Conservation (phyloP, 2,888 invertebrate species). For the Eubasilissa splendida region DNA sequence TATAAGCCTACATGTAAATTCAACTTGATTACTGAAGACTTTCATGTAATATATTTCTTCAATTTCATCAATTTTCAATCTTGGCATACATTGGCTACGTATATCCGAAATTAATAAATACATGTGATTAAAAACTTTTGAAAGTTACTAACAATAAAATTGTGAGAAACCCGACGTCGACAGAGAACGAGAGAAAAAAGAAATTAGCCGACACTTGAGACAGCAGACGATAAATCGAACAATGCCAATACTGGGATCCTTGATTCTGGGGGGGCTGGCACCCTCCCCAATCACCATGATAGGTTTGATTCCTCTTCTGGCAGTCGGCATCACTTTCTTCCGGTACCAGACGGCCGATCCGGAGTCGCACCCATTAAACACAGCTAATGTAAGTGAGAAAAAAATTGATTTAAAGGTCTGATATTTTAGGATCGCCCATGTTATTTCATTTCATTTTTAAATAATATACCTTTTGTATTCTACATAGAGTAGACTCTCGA, state of each 20-base stretch:
- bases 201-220: neutral
- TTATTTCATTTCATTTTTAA: too few relatives aligned
- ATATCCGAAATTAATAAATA: neutral
- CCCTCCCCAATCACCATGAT: conserved; percentile 78
- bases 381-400: conserved; percentile 76
- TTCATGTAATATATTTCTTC: neutral
- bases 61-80: neutral
- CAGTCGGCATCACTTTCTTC: conserved; percentile 86
- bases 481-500: too few relatives aligned
- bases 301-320: conserved; percentile 85
- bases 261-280: conserved; percentile 72
- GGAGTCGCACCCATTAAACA: conserved; percentile 83
- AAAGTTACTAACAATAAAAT: neutral
- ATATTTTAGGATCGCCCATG: too few relatives aligned
- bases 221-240: neutral
- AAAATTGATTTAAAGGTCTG: neutral
- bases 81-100: neutral
- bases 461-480: too few relatives aligned
- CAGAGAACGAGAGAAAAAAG: neutral
- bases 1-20: too few relatives aligned
- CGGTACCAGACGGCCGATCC: conserved; percentile 88
- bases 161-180: neutral
- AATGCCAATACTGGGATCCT: conserved; percentile 53
- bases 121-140: conserved; percentile 26
- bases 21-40: neutral